Evolutionary conservation across 2,113 vertebrate genomes (phyloP).

Genomic region (Neogobius melanostomus): DNA sequence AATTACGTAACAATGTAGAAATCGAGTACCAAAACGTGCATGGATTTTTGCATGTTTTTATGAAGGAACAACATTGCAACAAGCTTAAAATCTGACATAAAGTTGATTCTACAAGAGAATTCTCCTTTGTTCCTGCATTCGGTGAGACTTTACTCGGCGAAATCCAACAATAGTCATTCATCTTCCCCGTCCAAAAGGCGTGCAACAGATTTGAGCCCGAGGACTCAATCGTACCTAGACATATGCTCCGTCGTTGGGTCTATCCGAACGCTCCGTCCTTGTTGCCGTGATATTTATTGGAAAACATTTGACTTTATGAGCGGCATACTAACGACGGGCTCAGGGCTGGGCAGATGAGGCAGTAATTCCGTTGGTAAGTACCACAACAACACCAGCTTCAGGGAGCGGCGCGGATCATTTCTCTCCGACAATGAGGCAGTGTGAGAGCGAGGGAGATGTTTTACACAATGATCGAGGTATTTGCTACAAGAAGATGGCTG

Average conservation of each 20-base stretch:
- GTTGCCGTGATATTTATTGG: slow-evolving; percentile 79
- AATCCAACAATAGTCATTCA: slow-evolving; percentile 59
- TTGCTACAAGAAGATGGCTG: too few species aligned
- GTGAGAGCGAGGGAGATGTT: not conserved
- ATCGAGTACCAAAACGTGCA: too few species aligned
- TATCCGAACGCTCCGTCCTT: slow-evolving; percentile 56
- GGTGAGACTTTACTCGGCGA: too few species aligned
- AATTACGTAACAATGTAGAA: too few species aligned
- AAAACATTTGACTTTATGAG: slow-evolving; percentile 79
- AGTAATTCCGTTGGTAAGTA: slow-evolving; percentile 70
- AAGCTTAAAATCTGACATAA: too few species aligned
- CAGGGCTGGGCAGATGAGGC: slow-evolving; percentile 61
- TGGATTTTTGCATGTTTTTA: too few species aligned
- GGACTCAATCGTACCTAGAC: slow-evolving; percentile 81
- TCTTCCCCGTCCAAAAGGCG: slow-evolving; percentile 75
- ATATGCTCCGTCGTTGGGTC: slow-evolving; percentile 74
- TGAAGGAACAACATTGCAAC: too few species aligned
- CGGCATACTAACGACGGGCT: slow-evolving; percentile 73
- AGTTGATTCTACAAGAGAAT: too few species aligned
- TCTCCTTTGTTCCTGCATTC: too few species aligned
- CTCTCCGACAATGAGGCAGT: slow-evolving; percentile 12
- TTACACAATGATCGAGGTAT: too few species aligned
- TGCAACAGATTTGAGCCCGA: slow-evolving; percentile 78
- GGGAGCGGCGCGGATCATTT: slow-evolving; percentile 46
- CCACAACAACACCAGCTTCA: slow-evolving; percentile 44